A percentile compares a stretch with the other conserved stretches of the same genome.
Evolutionary conservation across 2,113 vertebrate species (phyloP).

Genomic region (sheep (Ovis aries)): ARS-UI_Ramb_v3.0 NC_056058.1:6261501-6262000

Average conservation of each 20-base stretch:
- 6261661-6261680: constrained; percentile 98
- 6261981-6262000: not conserved
- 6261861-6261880: no score
- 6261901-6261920: not conserved
- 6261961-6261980: accelerated
- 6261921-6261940: not conserved
- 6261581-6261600: constrained; percentile 81
- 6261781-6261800: accelerated
- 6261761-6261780: not conserved
- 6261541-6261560: constrained; percentile 92
- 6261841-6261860: accelerated
- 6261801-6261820: not conserved
- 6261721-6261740: constrained; percentile 77
- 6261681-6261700: constrained; percentile 98
- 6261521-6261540: constrained; percentile 76
- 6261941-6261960: not conserved
- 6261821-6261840: accelerated
- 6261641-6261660: constrained; percentile 87
- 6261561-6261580: constrained; percentile 80
- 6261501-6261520: not conserved
- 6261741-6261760: accelerated
- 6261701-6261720: constrained; percentile 93
- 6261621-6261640: constrained; percentile 79
- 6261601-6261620: constrained; percentile 77
- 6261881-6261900: not conserved